Evolutionary conservation across 1,140 invertebrate genomes (phyloP), one percentile per base, ranked within the genome.

Genomic region (Brachionus angularis): DNA sequence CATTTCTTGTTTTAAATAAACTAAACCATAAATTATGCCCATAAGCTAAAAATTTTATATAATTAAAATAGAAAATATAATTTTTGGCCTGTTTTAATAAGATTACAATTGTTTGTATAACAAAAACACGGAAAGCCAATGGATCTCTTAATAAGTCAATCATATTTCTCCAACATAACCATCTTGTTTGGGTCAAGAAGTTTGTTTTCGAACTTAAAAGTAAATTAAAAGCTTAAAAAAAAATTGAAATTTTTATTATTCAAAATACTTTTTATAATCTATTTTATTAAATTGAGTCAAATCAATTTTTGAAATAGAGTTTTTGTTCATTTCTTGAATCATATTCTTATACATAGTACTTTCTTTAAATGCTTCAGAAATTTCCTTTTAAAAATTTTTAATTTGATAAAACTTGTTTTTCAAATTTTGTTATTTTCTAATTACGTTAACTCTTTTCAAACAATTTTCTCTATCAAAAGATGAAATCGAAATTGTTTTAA

Each of bases 61-160:
- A n/a, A n/a, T n/a, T n/a, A n/a, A n/a, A n/a, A n/a, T n/a, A n/a
- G n/a, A n/a, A n/a, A n/a, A n/a, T n/a, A n/a, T n/a, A n/a, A n/a
- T n/a, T n/a, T n/a, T n/a, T n/a, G n/a, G n/a, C n/a, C n/a, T n/a
- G n/a, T n/a, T n/a, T n/a, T n/a, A n/a, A n/a, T n/a, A n/a, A n/a
- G n/a, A n/a, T n/a, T n/a, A n/a, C n/a, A n/a, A 92, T 83, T 14
- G 90, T 93, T 80, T 96, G 93, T 10, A 94, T 78, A 55, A 94
- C 78, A 74, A 91, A 85, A 53, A 95, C 89, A 87, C 88, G 89
- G 52, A 95, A 88, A 2, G 95, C 69, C 42, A 71, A 39, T n/a
- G 69, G 69, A 18, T 71, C 39, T 7, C 69, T 31, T 27, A 39
- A 29, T 16, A 21, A 42, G 21, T 23, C 25, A 7, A 71, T 23